Evolutionary conservation across 1,140 invertebrate species (phyloP).

Genomic region (Musca vetustissima): DNA sequence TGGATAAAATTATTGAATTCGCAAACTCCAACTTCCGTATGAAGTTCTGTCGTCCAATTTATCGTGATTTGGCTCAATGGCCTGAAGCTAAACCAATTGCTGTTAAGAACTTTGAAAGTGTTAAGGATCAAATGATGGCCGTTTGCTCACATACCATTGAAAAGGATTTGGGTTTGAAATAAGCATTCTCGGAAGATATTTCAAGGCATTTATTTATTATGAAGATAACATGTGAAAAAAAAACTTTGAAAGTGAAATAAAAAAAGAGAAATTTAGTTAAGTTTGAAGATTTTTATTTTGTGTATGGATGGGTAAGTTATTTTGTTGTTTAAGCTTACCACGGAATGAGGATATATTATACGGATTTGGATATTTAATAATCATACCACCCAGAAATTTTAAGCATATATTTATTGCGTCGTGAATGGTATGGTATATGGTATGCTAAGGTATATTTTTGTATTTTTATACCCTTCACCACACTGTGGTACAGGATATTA

Average conservation of each 20-base stretch:
- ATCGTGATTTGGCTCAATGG: conserved; percentile 84
- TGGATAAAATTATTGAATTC: conserved; percentile 73
- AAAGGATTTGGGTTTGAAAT: conserved; percentile 68
- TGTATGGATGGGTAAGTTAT: too few species aligned
- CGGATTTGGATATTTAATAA: too few species aligned
- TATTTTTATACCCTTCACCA: too few species aligned
- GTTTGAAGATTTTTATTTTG: too few species aligned
- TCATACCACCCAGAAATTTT: too few species aligned
- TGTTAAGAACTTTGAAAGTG: conserved; percentile 71
- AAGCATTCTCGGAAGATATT: conserved; percentile 13
- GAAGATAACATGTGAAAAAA: neutral
- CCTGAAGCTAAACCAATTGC: conserved; percentile 67
- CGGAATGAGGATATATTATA: too few species aligned
- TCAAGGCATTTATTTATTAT: neutral
- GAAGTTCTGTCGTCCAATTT: conserved; percentile 88
- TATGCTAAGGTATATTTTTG: too few species aligned
- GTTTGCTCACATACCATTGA: conserved; percentile 71
- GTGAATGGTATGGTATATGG: too few species aligned
- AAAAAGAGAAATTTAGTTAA: too few species aligned
- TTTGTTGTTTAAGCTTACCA: too few species aligned
- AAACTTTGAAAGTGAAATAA: neutral
- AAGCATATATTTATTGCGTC: too few species aligned
- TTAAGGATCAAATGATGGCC: conserved; percentile 80
- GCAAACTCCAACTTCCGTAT: conserved; percentile 83
- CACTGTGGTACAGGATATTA: too few species aligned